Percentiles rank a stretch among this genome's conserved stretches.
These are phyloP conservation scores for Sardina pilchardus DNA, from an alignment of 2,113 vertebrate genomes.

Conservation along the genomic window DNA sequence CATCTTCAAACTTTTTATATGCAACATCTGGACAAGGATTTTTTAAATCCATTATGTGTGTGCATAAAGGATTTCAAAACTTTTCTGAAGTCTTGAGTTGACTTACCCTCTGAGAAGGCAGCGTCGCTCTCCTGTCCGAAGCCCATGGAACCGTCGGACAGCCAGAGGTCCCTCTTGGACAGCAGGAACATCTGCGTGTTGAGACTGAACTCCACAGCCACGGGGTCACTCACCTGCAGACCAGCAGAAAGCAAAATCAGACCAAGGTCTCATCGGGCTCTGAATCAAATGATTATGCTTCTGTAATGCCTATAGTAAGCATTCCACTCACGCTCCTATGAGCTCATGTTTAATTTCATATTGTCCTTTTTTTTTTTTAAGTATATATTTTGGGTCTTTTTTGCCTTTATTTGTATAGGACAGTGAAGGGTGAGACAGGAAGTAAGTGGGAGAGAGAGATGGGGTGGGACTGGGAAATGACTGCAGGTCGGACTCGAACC, in stretches of 20 bases:
- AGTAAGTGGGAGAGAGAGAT: no score
- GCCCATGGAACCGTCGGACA: constrained; percentile 91
- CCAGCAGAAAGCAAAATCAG: background rate
- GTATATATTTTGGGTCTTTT: no score
- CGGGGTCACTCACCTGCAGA: constrained; percentile 90
- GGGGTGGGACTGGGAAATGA: no score
- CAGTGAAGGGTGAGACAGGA: no score
- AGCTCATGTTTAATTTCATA: background rate
- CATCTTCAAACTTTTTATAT: no score
- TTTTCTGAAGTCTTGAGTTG: background rate
- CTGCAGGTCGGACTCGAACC: no score
- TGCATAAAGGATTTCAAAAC: no score
- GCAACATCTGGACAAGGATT: no score
- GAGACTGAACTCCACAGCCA: constrained; percentile 90
- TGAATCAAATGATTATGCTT: background rate
- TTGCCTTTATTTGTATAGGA: no score
- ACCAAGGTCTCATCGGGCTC: background rate
- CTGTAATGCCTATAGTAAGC: background rate
- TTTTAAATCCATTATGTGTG: no score
- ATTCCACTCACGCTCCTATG: background rate
- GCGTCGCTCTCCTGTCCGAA: constrained; percentile 88
- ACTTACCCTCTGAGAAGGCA: constrained; percentile 86
- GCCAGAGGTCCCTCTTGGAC: constrained; percentile 86
- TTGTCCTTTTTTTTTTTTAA: no score
- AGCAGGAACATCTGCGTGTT: constrained; percentile 93